Percentiles rank a stretch among this genome's conserved stretches.
These are phyloP conservation scores for Colinus virginianus DNA, from an alignment of 2,113 vertebrate species.

Conservation along the genomic window DNA sequence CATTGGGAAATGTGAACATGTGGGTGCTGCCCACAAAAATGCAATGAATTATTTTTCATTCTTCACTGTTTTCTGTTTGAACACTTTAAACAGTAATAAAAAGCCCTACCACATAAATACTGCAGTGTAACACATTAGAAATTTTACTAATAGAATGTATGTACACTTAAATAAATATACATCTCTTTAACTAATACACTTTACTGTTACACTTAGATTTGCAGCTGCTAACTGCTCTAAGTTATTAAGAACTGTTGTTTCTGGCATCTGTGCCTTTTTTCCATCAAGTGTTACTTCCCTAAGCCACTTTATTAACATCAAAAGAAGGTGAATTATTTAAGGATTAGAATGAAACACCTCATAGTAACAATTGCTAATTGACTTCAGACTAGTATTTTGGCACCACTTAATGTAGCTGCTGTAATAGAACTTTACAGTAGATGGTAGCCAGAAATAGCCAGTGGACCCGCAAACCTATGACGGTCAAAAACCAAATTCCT, in stretches of 20 bases:
- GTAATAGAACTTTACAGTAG: constrained; percentile 18
- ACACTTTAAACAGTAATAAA: constrained; percentile 75
- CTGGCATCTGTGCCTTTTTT: constrained; percentile 58
- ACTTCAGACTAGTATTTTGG: constrained; percentile 61
- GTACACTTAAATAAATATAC: constrained; percentile 25
- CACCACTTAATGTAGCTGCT: constrained; percentile 24
- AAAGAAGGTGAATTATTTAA: constrained; percentile 70
- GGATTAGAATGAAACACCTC: constrained; percentile 64
- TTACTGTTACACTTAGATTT: constrained; percentile 44
- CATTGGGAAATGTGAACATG: constrained; percentile 74
- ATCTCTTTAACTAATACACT: constrained; percentile 28
- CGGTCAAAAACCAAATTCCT: background rate
- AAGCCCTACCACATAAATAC: constrained; percentile 46
- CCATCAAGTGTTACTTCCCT: constrained; percentile 40
- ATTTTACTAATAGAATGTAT: constrained; percentile 66
- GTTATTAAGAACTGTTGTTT: constrained; percentile 39
- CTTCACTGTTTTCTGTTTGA: constrained; percentile 47
- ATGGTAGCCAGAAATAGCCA: background rate
- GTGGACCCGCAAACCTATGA: background rate
- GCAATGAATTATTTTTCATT: constrained; percentile 66
- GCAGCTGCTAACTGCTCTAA: constrained; percentile 59
- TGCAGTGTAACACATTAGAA: constrained; percentile 28
- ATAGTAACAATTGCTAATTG: constrained; percentile 56
- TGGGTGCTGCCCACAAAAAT: constrained; percentile 77
- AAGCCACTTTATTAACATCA: constrained; percentile 73